A percentile compares a stretch with the other conserved stretches of the same genome.
Evolutionary conservation across 2,113 vertebrate genomes (phyloP).

Genomic region (Zosterops japonicus): DNA sequence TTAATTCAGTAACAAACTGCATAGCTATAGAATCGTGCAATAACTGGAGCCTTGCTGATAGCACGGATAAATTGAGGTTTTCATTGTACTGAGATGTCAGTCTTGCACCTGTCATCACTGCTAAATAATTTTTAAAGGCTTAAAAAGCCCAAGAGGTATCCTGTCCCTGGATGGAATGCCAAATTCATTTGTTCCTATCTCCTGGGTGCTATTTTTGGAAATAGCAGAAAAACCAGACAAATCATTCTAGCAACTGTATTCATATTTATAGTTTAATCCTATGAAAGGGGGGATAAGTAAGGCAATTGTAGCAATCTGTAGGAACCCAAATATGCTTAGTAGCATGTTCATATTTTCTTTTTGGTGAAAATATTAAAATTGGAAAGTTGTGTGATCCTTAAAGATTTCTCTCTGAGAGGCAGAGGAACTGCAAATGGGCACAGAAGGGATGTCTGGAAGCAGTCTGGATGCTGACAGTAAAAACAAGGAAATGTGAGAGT

Average conservation of each 20-base stretch:
- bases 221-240: not conserved
- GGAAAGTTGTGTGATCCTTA: not conserved
- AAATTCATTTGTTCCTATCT: not conserved
- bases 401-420: not conserved
- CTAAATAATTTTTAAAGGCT: constrained; percentile 36
- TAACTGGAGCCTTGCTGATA: constrained; percentile 23
- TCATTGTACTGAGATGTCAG: constrained; percentile 19
- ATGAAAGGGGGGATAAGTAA: not conserved
- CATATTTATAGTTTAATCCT: not conserved
- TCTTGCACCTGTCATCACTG: not conserved
- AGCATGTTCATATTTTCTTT: not conserved
- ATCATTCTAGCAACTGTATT: not conserved
- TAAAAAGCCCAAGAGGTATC: constrained; percentile 16
- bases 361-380: not conserved
- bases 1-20: constrained; percentile 20
- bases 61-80: not conserved
- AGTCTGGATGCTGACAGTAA: not conserved
- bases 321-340: not conserved
- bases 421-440: not conserved
- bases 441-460: not conserved
- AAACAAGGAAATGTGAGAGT: not conserved
- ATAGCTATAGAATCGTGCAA: not conserved
- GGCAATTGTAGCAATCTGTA: not conserved
- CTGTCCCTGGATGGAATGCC: not conserved
- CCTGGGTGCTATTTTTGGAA: constrained; percentile 17